Base-by-base conservation (phyloP, 1,140 invertebrate genomes). In the Pogonomyrmex californicus region DNA sequence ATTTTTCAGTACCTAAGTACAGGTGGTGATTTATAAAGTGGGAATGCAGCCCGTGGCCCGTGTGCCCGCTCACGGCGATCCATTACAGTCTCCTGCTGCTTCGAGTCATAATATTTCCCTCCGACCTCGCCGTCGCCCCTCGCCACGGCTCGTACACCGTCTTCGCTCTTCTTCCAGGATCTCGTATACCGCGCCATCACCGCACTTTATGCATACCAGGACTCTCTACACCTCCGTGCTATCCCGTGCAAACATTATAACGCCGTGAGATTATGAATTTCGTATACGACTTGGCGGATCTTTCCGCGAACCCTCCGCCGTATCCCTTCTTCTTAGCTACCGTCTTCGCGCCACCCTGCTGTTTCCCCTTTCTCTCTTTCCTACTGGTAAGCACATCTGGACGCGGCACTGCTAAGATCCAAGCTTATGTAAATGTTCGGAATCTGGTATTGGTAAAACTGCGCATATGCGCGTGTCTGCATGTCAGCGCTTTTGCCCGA, bases 251-350 rank as follows among this genome's bases (percentile, higher is more conserved):
- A 93, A 94, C 91, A 93, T 93, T 93, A 93, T 92, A 94, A 92
- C 92, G 87, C 87, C 86, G 77, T 86, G 86, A 89, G 91, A 94
- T 94, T 94, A 94, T 94, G 91, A 94, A 94, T 94, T 94, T 94
- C 92, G 91, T 93, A 94, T 92, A 92, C 86, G 75, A 76, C 86
- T 87, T 77, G 77, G 87, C 88, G 90, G 87, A 91, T 93, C 90
- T 82, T 88, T 81, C 47, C 86, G 63, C 54, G 60, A 83, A 83
- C 38, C 65, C 54, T 78, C 10, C 44, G 54, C 44, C 49, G 58
- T 58, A 38, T 6, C 62, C 14, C 54, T 14, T 9, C 63, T 14
- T 33, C 75, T n/a, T 51, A 38, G 30, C 49, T 65, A 12, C 36
- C 63, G n/a, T 51, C 62, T 41, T 68, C 56, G 47, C 12, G 14